Evolutionary conservation across 2,888 invertebrate genomes (phyloP).

Genomic region (Cerastoderma edule): DNA sequence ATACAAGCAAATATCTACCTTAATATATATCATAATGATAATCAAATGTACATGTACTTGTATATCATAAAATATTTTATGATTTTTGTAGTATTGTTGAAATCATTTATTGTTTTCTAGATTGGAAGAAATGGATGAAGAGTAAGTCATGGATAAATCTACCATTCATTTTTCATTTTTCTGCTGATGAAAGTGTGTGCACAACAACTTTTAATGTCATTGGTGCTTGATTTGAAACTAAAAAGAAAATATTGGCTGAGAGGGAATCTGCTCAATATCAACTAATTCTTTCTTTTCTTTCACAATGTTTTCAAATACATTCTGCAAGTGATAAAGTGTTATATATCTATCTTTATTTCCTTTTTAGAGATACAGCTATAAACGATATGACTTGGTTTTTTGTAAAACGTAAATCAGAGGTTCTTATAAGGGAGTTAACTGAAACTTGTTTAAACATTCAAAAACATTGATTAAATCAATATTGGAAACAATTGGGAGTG

Average conservation of each 20-base stretch:
- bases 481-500: too few species aligned
- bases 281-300: neutral
- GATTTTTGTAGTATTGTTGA: neutral
- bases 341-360: too few species aligned
- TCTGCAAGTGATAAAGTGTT: too few species aligned
- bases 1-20: too few species aligned
- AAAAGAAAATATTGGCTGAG: neutral
- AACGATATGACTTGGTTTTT: too few species aligned
- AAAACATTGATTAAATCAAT: too few species aligned
- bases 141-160: conserved; percentile 41
- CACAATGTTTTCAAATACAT: neutral
- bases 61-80: too few species aligned
- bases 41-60: neutral
- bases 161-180: neutral
- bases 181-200: neutral
- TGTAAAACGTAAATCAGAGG: too few species aligned
- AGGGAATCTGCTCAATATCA: neutral
- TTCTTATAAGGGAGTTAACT: too few species aligned
- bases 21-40: neutral
- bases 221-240: neutral
- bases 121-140: conserved; percentile 55
- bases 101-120: conserved; percentile 29
- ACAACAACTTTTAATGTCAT: neutral
- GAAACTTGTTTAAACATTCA: too few species aligned
- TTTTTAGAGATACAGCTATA: too few species aligned